Conservation (phyloP, 2,797 vertebrate genomes). For the Cossypha caffra region DNA sequence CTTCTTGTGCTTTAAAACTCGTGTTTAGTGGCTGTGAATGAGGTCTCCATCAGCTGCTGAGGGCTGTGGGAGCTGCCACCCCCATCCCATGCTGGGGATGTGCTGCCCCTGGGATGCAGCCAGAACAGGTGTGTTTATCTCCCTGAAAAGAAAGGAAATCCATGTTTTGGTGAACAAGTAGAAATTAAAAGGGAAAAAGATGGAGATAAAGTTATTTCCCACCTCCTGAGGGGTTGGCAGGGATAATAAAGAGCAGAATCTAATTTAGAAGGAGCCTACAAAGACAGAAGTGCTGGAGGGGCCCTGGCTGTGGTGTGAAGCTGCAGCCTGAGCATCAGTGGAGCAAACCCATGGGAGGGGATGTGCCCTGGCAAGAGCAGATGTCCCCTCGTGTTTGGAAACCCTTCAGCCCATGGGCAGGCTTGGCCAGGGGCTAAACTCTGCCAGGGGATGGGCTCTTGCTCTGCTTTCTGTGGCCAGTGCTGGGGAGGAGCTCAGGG, state of each 20-base stretch:
- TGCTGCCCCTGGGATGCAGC: background rate
- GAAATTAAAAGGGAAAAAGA: background rate
- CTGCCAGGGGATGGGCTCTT: background rate
- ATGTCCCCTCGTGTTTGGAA: background rate
- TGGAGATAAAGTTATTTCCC: background rate
- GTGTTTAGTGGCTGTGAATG: background rate
- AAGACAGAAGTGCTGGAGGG: background rate
- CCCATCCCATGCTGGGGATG: fast-evolving
- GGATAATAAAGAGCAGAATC: background rate
- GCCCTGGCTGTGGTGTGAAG: background rate
- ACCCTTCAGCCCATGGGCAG: background rate
- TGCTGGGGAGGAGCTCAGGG: fast-evolving
- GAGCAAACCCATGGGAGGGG: background rate
- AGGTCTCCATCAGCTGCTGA: background rate
- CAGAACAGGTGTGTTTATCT: background rate
- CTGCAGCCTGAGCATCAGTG: fast-evolving
- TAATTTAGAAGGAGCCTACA: background rate
- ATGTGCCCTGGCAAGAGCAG: fast-evolving
- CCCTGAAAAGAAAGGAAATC: background rate
- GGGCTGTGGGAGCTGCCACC: background rate
- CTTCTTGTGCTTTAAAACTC: background rate
- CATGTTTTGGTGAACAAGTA: background rate
- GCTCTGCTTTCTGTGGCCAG: background rate
- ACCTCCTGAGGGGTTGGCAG: background rate
- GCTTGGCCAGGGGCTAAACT: background rate